Percentiles rank a stretch among this genome's conserved stretches.
phyloP scores from a whole-genome alignment of 2,113 vertebrate species.

The Ochotona curzoniae region DNA sequence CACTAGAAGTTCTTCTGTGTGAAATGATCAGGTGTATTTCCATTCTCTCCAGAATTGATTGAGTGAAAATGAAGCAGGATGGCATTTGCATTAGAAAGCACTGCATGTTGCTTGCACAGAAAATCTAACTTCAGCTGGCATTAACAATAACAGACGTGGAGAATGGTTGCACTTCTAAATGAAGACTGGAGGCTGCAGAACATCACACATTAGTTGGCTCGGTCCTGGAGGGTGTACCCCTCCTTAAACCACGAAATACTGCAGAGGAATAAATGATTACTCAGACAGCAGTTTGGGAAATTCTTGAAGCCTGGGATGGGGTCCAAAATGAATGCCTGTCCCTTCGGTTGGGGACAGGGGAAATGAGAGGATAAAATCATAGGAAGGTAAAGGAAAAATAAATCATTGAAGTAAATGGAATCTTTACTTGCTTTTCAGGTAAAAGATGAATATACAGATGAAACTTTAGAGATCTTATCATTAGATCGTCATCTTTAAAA shows the following conservation, averaged over 20 bases:
- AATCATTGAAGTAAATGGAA: background rate
- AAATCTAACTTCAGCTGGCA: background rate
- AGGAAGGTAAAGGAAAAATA: background rate
- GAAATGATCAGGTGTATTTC: background rate
- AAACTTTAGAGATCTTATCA: background rate
- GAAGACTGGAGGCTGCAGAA: background rate
- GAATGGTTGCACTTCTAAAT: background rate
- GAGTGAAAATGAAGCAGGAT: background rate
- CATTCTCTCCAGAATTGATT: background rate
- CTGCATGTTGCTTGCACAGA: background rate
- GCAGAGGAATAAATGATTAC: background rate
- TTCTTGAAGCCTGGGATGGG: background rate
- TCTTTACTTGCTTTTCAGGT: background rate
- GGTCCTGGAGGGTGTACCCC: background rate
- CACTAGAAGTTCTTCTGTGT: background rate
- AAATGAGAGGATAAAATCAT: background rate
- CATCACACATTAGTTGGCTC: background rate
- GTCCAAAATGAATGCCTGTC: background rate
- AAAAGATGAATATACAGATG: conserved; percentile 6
- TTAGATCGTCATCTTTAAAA: conserved; percentile 18
- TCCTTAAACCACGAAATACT: background rate
- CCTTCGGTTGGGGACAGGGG: background rate
- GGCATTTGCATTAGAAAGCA: background rate
- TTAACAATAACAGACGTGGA: background rate
- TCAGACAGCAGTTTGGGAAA: background rate